A percentile compares a stretch with the other conserved stretches of the same genome.
Evolutionary conservation across 2,113 vertebrate genomes (phyloP).

Genomic region (Axis porcinus): DNA sequence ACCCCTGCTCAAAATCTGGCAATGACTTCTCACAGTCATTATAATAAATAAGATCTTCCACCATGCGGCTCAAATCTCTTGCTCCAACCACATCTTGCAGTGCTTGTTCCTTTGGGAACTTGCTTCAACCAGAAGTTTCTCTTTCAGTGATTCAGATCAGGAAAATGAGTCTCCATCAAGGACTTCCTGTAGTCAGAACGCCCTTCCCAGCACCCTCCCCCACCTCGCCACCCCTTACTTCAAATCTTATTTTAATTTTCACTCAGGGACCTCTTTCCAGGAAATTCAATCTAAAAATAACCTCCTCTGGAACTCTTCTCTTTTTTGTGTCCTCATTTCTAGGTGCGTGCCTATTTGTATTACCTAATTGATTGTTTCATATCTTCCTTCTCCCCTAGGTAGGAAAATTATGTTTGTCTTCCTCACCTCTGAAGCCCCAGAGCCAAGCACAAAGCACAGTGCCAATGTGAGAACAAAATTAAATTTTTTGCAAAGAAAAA

Average conservation of each 20-base stretch:
- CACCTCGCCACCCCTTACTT: not conserved
- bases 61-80: not conserved
- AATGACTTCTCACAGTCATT: not conserved
- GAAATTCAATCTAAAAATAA: not conserved
- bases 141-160: not conserved
- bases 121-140: not conserved
- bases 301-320: not conserved
- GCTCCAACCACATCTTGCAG: not conserved
- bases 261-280: not conserved
- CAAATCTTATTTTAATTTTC: not conserved
- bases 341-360: not conserved
- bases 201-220: too few species aligned
- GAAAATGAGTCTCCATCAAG: not conserved
- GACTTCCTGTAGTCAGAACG: too few species aligned
- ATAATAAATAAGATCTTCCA: not conserved
- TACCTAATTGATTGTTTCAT: not conserved
- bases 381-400: not conserved
- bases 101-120: not conserved
- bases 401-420: not conserved
- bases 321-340: not conserved
- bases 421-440: not conserved
- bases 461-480: not conserved
- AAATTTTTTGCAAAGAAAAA: not conserved
- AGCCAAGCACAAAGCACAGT: not conserved
- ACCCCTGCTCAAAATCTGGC: not conserved